Evolutionary conservation across 2,113 vertebrate genomes (phyloP).

Genomic region (Ploceus nigricollis): DNA sequence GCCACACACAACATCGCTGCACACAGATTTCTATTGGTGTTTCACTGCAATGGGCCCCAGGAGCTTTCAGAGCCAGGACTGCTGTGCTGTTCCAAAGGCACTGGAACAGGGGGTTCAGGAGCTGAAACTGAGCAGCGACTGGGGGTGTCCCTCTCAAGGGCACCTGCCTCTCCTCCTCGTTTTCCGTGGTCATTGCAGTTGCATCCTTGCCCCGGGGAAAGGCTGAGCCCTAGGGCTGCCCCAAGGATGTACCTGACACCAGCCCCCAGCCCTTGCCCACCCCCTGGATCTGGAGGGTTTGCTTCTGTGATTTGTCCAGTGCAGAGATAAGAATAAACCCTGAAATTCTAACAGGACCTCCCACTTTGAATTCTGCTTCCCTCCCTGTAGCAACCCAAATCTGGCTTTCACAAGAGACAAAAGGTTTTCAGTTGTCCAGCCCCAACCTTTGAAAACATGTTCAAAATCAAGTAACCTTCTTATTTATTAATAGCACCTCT

Average conservation of each 20-base stretch:
- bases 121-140: not conserved
- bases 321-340: not conserved
- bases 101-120: not conserved
- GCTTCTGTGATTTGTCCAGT: not conserved
- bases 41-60: not conserved
- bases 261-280: not conserved
- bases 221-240: not conserved
- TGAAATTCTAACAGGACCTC: not conserved
- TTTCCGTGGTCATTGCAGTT: rapidly evolving
- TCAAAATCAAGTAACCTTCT: not conserved
- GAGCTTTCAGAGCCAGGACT: not conserved
- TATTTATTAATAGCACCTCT: not conserved
- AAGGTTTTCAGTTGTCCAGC: not conserved
- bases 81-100: not conserved
- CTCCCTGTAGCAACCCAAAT: not conserved
- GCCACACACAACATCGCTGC: not conserved
- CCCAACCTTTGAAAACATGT: not conserved
- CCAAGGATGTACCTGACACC: not conserved
- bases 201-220: not conserved
- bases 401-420: not conserved
- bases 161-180: not conserved
- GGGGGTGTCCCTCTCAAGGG: rapidly evolving
- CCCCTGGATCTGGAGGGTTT: not conserved
- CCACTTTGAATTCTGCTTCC: not conserved
- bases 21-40: rapidly evolving